Base-by-base conservation (phyloP, 2,113 vertebrate species). In the Anarrhichthys ocellatus region DNA sequence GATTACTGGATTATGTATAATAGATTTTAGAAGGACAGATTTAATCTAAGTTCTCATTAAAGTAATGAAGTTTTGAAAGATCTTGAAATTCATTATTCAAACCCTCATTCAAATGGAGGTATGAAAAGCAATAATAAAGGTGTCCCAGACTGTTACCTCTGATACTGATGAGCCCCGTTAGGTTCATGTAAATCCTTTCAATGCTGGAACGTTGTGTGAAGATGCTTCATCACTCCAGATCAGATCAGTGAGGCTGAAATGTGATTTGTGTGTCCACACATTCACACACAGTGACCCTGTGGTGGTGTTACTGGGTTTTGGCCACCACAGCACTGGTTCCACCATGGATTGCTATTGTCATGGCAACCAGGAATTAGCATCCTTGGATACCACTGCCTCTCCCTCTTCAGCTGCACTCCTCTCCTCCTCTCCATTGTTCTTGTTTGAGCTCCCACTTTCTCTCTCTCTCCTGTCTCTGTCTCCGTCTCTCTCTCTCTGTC, bases 311-410 rank as follows among this genome's bases (percentile, higher is more conserved):
- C 52, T 61, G 22, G 5, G 58, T 64, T 85, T 58, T 42, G 65
- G 17, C 46, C 44, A 50, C 68, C 22, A 34, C 67, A 56, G 18
- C 71, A 14, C 22, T 63, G 58, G 24, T 83, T 78, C 24, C 44
- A 68, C 32, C 11, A 40, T 63, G 54, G 69, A 73, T 66, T 67
- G 65, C 67, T 73, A 83, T 91, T 77, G 92, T 76, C 92, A 92
- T 94, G 84, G 92, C 83, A 93, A 94, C 93, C 85, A 78, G 29
- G 73, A 92, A 87, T 86, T 87, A 88, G 82, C 88, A 86, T 89
- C 88, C 73, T 74, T 84, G 81, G 83, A 78, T 84, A 81, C 78
- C n/a, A 52, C 29, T 20, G 64, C 44, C 20, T 59, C 54, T 59
- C 54, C 61, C 73, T 78, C 67, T 59, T 82, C 85, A 84, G 73